These are phyloP conservation scores for Neodiprion pinetum DNA, from an alignment of 1,140 invertebrate species.

Conservation along the genomic window DNA sequence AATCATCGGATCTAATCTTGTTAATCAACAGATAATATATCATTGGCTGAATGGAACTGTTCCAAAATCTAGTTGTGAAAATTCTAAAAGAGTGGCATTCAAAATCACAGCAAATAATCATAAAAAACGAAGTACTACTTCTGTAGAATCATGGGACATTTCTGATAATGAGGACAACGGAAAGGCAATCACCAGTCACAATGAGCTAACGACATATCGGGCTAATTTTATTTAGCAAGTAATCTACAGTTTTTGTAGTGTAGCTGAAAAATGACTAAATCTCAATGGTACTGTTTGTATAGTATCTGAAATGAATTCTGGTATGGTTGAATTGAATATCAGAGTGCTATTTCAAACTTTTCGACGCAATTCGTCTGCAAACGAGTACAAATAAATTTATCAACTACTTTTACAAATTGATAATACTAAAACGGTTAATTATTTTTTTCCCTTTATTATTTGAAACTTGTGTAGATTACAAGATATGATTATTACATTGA, in stretches of 20 bases:
- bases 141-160: slow-evolving; percentile 37
- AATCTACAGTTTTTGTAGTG: too few relatives aligned
- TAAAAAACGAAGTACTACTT: slow-evolving; percentile 34
- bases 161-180: slow-evolving; percentile 35
- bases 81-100: slow-evolving; percentile 23
- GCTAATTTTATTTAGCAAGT: too few relatives aligned
- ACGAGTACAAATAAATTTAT: too few relatives aligned
- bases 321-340: too few relatives aligned
- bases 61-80: not conserved
- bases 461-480: slow-evolving; percentile 11
- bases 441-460: slow-evolving; percentile 19
- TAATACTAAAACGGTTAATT: not conserved
- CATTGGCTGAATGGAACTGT: not conserved
- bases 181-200: not conserved
- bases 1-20: not conserved
- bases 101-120: slow-evolving; percentile 24
- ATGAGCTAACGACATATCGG: not conserved
- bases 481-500: slow-evolving; percentile 6
- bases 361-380: too few relatives aligned
- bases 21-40: slow-evolving; percentile 1
- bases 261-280: too few relatives aligned
- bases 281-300: too few relatives aligned
- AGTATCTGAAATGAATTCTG: too few relatives aligned
- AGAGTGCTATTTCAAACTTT: too few relatives aligned
- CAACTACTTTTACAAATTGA: too few relatives aligned